These are phyloP conservation scores for Ectobius pallidus DNA, from an alignment of 2,888 invertebrate species.

Conservation along the genomic window DNA sequence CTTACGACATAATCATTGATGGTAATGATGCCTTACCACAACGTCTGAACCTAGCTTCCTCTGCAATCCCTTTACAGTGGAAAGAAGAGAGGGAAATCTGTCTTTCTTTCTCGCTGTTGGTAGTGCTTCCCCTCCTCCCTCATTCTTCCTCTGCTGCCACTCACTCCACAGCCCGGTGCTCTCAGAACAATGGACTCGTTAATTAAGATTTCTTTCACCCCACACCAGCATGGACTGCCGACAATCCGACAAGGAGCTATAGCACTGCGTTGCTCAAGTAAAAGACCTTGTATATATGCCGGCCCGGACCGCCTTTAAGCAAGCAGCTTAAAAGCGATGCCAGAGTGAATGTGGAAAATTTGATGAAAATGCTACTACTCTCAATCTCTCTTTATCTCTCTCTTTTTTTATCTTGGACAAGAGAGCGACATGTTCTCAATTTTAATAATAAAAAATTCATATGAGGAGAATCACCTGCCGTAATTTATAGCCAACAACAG, in stretches of 20 bases:
- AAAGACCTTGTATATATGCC: conserved; percentile 9
- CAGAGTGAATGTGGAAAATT: conserved; percentile 25
- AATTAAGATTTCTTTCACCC: conserved; percentile 74
- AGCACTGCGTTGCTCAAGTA: neutral
- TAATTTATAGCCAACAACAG: no score
- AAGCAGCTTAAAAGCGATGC: conserved; percentile 34
- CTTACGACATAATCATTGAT: no score
- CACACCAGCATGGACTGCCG: conserved; percentile 21
- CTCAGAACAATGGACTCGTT: conserved; percentile 76
- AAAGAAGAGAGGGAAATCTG: neutral
- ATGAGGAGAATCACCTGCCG: no score
- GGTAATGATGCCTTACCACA: neutral
- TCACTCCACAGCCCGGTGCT: conserved; percentile 58
- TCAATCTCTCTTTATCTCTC: neutral
- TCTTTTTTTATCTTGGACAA: no score
- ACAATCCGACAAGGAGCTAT: conserved; percentile 23
- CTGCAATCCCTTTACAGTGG: conserved; percentile 5
- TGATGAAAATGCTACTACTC: conserved; percentile 14
- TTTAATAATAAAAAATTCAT: no score
- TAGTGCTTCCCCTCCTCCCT: conserved; percentile 6
- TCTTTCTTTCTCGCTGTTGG: neutral
- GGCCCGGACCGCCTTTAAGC: neutral
- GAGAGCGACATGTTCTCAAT: no score
- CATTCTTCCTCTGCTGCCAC: conserved; percentile 10
- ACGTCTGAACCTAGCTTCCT: neutral